These are phyloP conservation scores for Cynoglossus semilaevis DNA, from an alignment of 2,113 vertebrate genomes.

Conservation along the genomic window DNA sequence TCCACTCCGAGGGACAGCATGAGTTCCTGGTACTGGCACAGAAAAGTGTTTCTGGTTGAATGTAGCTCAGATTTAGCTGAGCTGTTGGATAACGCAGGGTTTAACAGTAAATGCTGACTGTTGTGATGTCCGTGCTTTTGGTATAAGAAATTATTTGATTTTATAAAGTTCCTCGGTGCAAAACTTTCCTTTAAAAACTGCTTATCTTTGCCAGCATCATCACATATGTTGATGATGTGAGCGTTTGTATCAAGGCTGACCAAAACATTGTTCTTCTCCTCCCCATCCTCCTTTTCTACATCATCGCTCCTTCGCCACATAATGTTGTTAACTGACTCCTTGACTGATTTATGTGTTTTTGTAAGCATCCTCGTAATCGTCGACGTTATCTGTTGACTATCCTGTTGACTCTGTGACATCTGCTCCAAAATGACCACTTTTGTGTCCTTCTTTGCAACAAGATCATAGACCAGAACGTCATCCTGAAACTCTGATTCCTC, in stretches of 20 bases:
- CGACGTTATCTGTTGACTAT: not conserved
- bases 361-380: not conserved
- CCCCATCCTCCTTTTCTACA: conserved; percentile 25
- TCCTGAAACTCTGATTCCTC: conserved; percentile 94
- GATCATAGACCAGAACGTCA: conserved; percentile 88
- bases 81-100: conserved; percentile 18
- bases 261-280: conserved; percentile 17
- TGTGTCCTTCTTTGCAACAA: conserved; percentile 85
- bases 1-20: conserved; percentile 82
- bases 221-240: conserved; percentile 17
- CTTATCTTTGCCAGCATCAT: conserved; percentile 4
- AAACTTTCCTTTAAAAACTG: not conserved
- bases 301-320: conserved; percentile 60
- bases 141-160: not conserved
- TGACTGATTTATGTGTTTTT: conserved; percentile 9
- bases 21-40: conserved; percentile 84
- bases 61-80: conserved; percentile 1
- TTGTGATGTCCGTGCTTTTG: not conserved
- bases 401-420: conserved; percentile 3
- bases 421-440: conserved; percentile 62
- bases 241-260: conserved; percentile 52
- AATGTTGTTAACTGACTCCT: conserved; percentile 53
- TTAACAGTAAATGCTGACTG: not conserved
- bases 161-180: not conserved
- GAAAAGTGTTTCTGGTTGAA: conserved; percentile 72